A percentile compares a stretch with the other conserved stretches of the same genome.
phyloP scores from a whole-genome alignment of 2,888 invertebrate genomes.

The Drosophila atroscutellata region DNA sequence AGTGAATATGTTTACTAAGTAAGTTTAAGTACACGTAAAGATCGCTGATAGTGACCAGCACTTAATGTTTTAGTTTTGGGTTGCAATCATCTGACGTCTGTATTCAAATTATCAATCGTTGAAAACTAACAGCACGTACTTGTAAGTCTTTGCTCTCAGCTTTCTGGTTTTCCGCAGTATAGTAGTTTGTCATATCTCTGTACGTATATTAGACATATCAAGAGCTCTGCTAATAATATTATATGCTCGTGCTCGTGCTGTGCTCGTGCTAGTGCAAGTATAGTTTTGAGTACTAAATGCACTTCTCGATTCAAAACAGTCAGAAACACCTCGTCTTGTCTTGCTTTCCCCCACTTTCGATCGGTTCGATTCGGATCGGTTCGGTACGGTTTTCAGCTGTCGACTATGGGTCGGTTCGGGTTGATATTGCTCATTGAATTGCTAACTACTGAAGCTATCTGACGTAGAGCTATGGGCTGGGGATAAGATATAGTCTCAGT shows the following conservation, averaged over 20 bases:
- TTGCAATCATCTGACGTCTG: not conserved
- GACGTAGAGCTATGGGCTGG: constrained; percentile 21
- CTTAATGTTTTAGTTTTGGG: not conserved
- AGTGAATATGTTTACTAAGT: not conserved
- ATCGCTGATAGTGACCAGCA: not conserved
- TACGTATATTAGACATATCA: not conserved
- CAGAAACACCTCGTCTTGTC: constrained; percentile 6
- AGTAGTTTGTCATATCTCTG: not conserved
- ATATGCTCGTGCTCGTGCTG: not conserved
- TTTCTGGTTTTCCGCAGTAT: not conserved
- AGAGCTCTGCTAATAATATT: not conserved
- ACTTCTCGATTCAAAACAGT: constrained; percentile 15
- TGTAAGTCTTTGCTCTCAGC: not conserved
- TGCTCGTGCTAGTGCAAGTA: not conserved
- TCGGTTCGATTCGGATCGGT: not conserved
- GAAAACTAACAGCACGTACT: constrained; percentile 6
- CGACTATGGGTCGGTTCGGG: not conserved
- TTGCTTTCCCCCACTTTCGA: not conserved
- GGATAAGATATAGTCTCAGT: constrained; percentile 38
- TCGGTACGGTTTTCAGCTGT: constrained; percentile 20
- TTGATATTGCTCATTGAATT: constrained; percentile 10
- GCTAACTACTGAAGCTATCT: constrained; percentile 30
- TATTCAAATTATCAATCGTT: not conserved
- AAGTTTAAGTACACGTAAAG: not conserved
- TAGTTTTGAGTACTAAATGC: not conserved